Base-by-base conservation (phyloP, 1,140 invertebrate genomes). In the Bombus pyrosoma region DNA sequence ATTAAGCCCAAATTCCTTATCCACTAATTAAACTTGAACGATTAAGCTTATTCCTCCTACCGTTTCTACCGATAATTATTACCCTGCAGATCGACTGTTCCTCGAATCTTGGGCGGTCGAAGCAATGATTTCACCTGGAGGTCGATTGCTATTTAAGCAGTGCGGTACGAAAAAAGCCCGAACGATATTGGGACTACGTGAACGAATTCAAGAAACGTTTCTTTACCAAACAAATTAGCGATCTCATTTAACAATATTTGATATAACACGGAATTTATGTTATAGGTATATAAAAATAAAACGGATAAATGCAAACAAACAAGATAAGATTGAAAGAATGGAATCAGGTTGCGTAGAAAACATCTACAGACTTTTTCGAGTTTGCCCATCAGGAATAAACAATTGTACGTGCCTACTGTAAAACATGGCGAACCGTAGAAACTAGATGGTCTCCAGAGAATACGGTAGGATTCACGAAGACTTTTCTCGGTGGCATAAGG, bases 11-110 rank as follows among this genome's bases (percentile, higher is more conserved):
- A 82, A 81, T 80, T 72, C 76, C 74, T 81, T 73, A 75, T 88
- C 80, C 84, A 32, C 74, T 88, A 90, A 90, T 88, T 90, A 86
- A 90, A 90, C 71, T 69, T 79, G 71, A 89, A 77, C 85, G 89
- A 81, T 88, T 86, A 83, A 89, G 87, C 28, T 82, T 82, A 78
- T 80, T 80, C 73, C 69, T 39, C 25, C 41, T 73, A 68, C 72
- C 62, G 73, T 81, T 43, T 81, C 86, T 72, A 76, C 53, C 81
- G 79, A 89, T 90, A 90, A 90, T 89, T 90, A 89, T 89, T 90
- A 84, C 85, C 79, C 74, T 83, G 71, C 66, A 37, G 64, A 53
- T 80, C 37, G 81, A 47, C 72, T 43, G 47, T 57, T 37, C 28
- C 69, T 78, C 66, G 80, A 88, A 83, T 81, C 83, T 78, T 88